These are phyloP conservation scores for Drosophila peninsularis DNA, from an alignment of 2,888 invertebrate genomes.

Conservation along the genomic window DNA sequence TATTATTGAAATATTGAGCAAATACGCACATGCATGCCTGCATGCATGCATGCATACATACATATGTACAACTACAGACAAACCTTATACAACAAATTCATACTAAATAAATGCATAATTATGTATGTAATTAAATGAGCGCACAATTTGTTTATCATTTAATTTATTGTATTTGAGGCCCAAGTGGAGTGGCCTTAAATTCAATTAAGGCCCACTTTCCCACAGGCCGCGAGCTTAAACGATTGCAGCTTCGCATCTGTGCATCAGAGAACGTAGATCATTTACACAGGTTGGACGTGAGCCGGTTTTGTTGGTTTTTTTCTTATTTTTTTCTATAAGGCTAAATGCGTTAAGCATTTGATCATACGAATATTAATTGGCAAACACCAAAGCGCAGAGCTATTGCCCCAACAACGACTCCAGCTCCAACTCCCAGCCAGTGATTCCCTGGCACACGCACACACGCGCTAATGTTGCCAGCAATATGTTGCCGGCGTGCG, in stretches of 20 bases:
- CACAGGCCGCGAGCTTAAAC: slow-evolving; percentile 47
- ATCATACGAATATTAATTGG: slow-evolving; percentile 81
- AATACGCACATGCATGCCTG: slow-evolving; percentile 33
- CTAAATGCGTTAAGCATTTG: slow-evolving; percentile 81
- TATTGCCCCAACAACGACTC: slow-evolving; percentile 42
- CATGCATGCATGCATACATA: slow-evolving; percentile 17
- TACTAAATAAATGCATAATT: slow-evolving; percentile 64
- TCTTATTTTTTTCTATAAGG: slow-evolving; percentile 58
- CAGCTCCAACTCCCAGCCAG: slow-evolving; percentile 10
- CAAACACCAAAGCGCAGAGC: slow-evolving; percentile 70
- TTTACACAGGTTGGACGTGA: slow-evolving; percentile 74
- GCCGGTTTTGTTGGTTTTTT: slow-evolving; percentile 78
- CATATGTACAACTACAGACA: slow-evolving; percentile 42
- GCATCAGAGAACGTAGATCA: slow-evolving; percentile 54
- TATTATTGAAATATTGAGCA: slow-evolving; percentile 53
- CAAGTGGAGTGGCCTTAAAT: slow-evolving; percentile 38
- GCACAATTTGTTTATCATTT: slow-evolving; percentile 39
- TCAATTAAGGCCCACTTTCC: slow-evolving; percentile 77
- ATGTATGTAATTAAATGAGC: slow-evolving; percentile 63
- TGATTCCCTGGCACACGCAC: slow-evolving; percentile 23
- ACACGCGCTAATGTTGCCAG: slow-evolving; percentile 66
- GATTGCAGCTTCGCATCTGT: slow-evolving; percentile 26
- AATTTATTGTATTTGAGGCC: slow-evolving; percentile 6
- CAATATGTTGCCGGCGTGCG: slow-evolving; percentile 69
- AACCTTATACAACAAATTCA: slow-evolving; percentile 51